These are phyloP conservation scores for Pedetes capensis DNA, from an alignment of 2,113 vertebrate genomes.

Conservation along the genomic window DNA sequence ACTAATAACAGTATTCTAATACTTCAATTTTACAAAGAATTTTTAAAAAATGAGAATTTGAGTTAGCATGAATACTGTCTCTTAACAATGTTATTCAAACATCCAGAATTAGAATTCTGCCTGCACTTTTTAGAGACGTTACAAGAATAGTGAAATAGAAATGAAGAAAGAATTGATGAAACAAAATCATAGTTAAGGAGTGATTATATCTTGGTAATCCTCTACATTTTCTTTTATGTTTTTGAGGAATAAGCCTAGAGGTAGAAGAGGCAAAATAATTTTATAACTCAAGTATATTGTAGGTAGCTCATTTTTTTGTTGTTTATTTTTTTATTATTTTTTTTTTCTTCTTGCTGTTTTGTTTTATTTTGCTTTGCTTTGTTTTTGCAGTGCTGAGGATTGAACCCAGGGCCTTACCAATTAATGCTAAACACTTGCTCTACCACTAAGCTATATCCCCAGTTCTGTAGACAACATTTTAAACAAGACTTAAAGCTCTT, in stretches of 20 bases:
- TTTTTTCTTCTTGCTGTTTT: too few relatives aligned
- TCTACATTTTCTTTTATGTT: neutral
- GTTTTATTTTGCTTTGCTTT: too few relatives aligned
- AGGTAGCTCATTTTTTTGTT: neutral
- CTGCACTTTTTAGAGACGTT: neutral
- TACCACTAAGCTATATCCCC: neutral
- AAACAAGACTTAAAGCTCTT: neutral
- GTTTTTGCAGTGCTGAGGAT: neutral
- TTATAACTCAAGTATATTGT: slow-evolving; percentile 2
- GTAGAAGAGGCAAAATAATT: neutral
- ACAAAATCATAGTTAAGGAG: neutral
- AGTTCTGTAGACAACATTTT: neutral
- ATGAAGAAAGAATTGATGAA: neutral
- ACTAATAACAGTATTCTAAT: neutral
- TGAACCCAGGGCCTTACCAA: neutral
- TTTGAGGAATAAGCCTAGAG: neutral
- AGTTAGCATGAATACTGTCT: neutral
- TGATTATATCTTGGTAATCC: neutral
- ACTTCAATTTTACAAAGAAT: neutral
- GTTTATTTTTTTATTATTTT: too few relatives aligned
- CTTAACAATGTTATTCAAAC: neutral
- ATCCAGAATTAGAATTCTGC: neutral
- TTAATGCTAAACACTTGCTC: too few relatives aligned
- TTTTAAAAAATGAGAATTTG: neutral
- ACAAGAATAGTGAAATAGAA: neutral